phyloP scores from a whole-genome alignment of 2,888 invertebrate genomes.

The Chalcosyrphus nemorum region DNA sequence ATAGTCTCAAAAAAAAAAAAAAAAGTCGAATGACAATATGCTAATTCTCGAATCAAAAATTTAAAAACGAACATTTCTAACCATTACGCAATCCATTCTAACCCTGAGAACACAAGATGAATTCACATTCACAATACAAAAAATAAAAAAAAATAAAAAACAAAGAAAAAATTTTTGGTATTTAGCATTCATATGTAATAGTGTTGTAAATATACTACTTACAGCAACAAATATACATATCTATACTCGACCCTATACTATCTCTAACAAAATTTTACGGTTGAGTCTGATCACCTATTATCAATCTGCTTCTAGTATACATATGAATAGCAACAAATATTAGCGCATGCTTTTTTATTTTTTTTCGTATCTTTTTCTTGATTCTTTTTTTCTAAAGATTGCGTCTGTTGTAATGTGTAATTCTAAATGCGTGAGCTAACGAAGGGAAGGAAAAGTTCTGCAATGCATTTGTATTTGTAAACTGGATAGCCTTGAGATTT shows the following conservation, averaged over 20 bases:
- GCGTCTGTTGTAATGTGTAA: slow-evolving; percentile 63
- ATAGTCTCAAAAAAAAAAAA: neutral
- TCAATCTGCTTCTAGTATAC: slow-evolving; percentile 54
- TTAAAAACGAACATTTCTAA: neutral
- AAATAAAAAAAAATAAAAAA: slow-evolving; percentile 33
- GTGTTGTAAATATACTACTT: slow-evolving; percentile 48
- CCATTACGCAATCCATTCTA: slow-evolving; percentile 37
- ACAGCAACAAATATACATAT: slow-evolving; percentile 13
- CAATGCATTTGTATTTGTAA: slow-evolving; percentile 66
- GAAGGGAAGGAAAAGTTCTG: slow-evolving; percentile 43
- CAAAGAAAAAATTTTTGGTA: slow-evolving; percentile 16
- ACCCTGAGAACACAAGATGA: slow-evolving; percentile 63
- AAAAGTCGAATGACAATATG: slow-evolving; percentile 8
- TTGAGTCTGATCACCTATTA: slow-evolving; percentile 56
- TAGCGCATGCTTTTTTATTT: slow-evolving; percentile 1
- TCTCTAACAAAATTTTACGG: slow-evolving; percentile 29
- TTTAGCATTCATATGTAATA: slow-evolving; percentile 39
- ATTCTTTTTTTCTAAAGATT: slow-evolving; percentile 18
- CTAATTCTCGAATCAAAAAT: neutral
- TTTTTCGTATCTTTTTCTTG: neutral
- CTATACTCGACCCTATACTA: slow-evolving; percentile 6
- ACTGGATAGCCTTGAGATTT: slow-evolving; percentile 63
- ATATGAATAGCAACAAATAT: slow-evolving; percentile 18
- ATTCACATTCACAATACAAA: slow-evolving; percentile 41
- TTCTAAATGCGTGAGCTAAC: slow-evolving; percentile 22